Base-by-base conservation (phyloP, 2,888 invertebrate species). In the Himalopsyche japonica region DNA sequence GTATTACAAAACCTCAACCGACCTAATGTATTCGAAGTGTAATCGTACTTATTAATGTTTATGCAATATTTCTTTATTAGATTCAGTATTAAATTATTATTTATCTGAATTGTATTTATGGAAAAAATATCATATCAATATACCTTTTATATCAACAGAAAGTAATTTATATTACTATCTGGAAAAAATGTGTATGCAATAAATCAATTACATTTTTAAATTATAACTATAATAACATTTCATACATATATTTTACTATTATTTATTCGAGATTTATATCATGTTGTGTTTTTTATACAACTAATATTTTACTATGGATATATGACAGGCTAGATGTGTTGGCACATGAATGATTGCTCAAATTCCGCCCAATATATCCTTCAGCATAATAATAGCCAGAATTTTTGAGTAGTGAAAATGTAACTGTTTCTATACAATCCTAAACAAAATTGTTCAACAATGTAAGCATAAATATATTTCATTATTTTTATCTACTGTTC, bases 1-100 rank as follows among this genome's bases (percentile, higher is more conserved):
- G 98, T 87, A 93, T 98, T 88, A 97, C 97, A 79, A 97, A 96
- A 90, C 90, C 94, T 0, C 94, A 94, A 88, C 88, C 89, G 79
- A 90, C 91, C 87, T 92, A 92, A 86, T 91, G 70, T 48, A 82
- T 37, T 32, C n/a, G 8, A 70, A 70, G 30, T 70, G 1, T 57
- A 57, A 57, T 3, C 2, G 10, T 57, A 20, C 8, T 57, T 20
- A 20, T 43, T 4, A 27, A 30, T 30, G 27, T 70, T 64, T 27
- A 24, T 64, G 18, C 20, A 24, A 64, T 64, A 64, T 64, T 64
- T 24, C 70, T 1, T 70, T 70, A 30, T 12, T 70, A 70, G 27
- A 27, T 70, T 27, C 70, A 27, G 20, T 70, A 70, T 70, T 70
- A 1, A 43, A 15, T 43, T 43, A 37, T 37, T 64, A 30, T 57